phyloP scores from a whole-genome alignment of 1,140 invertebrate genomes.

The Polypedilum pembai region DNA sequence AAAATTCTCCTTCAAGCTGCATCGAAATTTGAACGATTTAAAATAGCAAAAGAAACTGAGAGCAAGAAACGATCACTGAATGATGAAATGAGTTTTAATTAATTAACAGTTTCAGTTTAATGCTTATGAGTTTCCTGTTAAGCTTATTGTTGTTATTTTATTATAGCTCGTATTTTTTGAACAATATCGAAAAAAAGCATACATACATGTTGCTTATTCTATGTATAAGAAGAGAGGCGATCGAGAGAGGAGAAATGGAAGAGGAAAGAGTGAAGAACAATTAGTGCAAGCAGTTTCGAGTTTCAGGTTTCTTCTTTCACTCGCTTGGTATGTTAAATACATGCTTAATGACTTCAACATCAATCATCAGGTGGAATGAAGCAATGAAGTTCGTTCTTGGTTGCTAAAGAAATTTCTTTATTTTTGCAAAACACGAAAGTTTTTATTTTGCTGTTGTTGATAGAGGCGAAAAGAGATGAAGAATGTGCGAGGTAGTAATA shows the following conservation, averaged over 20 bases:
- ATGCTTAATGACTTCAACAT: constrained; percentile 18
- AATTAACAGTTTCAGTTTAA: constrained; percentile 19
- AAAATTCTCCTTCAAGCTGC: too few relatives aligned
- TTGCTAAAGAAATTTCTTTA: constrained; percentile 8
- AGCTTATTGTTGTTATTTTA: neutral
- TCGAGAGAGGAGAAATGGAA: neutral
- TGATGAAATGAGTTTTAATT: neutral
- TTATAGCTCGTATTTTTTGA: neutral
- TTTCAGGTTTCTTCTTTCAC: neutral
- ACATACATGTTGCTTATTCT: neutral
- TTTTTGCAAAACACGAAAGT: constrained; percentile 4
- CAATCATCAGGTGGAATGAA: constrained; percentile 11
- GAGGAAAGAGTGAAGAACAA: neutral
- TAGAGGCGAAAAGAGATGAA: neutral
- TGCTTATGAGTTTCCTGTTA: constrained; percentile 11
- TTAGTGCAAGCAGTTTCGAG: constrained; percentile 1
- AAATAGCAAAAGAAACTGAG: too few relatives aligned
- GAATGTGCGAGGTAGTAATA: constrained; percentile 11
- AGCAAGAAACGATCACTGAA: too few relatives aligned
- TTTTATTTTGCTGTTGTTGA: neutral
- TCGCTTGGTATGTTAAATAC: neutral
- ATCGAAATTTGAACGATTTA: too few relatives aligned
- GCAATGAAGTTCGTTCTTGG: neutral
- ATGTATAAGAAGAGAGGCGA: neutral
- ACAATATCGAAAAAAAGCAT: constrained; percentile 1